phyloP scores from a whole-genome alignment of 2,888 invertebrate species.

The Tachystola acroxantha region DNA sequence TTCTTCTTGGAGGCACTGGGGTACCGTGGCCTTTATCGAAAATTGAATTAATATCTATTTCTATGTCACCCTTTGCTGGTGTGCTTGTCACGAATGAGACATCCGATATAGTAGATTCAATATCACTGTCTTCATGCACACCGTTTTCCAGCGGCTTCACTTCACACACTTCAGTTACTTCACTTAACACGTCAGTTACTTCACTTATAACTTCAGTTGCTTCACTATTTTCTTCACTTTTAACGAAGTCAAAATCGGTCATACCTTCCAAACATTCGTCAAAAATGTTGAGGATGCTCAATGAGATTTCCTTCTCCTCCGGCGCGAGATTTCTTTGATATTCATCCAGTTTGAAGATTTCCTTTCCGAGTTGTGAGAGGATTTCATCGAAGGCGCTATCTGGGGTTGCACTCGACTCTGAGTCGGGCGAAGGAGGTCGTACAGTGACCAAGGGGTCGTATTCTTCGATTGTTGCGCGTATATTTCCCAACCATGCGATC shows the following conservation, averaged over 20 bases:
- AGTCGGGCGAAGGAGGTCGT: constrained; percentile 32
- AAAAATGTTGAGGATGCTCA: constrained; percentile 67
- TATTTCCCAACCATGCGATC: constrained; percentile 59
- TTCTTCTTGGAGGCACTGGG: constrained; percentile 49
- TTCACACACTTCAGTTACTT: constrained; percentile 8
- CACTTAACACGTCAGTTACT: not conserved
- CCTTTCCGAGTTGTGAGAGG: constrained; percentile 65
- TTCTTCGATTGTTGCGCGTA: constrained; percentile 60
- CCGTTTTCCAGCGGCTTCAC: constrained; percentile 23
- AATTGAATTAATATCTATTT: constrained; percentile 30
- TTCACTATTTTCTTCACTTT: constrained; percentile 7
- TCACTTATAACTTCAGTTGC: not conserved
- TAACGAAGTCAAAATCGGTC: constrained; percentile 20
- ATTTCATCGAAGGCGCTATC: constrained; percentile 70
- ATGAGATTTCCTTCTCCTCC: constrained; percentile 47
- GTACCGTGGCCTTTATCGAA: constrained; percentile 39
- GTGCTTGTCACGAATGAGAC: constrained; percentile 55
- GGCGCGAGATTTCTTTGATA: constrained; percentile 57
- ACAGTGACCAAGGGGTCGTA: constrained; percentile 61
- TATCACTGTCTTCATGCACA: constrained; percentile 44
- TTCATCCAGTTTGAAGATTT: constrained; percentile 67
- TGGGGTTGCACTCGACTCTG: constrained; percentile 31
- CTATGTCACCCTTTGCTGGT: constrained; percentile 36
- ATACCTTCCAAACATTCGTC: constrained; percentile 67
- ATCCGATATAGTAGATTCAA: constrained; percentile 47